Evolutionary conservation across 2,888 invertebrate genomes (phyloP).

Genomic region (Stenichneumon culpator): DNA sequence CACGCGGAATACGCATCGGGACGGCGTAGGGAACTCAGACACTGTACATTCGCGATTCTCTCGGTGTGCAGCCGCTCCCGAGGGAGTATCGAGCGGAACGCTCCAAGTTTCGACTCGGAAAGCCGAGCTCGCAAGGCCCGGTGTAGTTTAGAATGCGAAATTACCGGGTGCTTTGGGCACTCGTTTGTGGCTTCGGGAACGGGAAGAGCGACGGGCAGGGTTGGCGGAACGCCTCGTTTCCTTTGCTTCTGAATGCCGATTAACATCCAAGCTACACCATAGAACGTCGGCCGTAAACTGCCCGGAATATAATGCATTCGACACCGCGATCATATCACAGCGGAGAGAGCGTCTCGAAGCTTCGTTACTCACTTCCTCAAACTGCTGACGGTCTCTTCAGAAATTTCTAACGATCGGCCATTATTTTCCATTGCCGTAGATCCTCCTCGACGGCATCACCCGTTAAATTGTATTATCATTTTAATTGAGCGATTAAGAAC

Average conservation of each 20-base stretch:
- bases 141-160: conserved; percentile 59
- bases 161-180: conserved; percentile 61
- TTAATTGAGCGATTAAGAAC: conserved; percentile 7
- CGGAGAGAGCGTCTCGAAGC: neutral
- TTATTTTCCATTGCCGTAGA: neutral
- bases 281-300: neutral
- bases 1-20: neutral
- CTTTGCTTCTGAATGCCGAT: conserved; percentile 59
- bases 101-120: conserved; percentile 38
- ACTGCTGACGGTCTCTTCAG: neutral
- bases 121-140: conserved; percentile 45
- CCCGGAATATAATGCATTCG: neutral
- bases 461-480: neutral
- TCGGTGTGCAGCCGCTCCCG: conserved; percentile 15
- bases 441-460: neutral
- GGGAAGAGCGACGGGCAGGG: conserved; percentile 30
- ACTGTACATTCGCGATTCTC: conserved; percentile 33
- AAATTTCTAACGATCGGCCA: conserved; percentile 10
- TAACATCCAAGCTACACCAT: conserved; percentile 42
- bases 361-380: neutral
- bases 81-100: conserved; percentile 16
- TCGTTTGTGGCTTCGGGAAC: conserved; percentile 24
- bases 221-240: conserved; percentile 43
- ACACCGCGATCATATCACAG: conserved; percentile 18
- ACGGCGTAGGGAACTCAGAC: conserved; percentile 1